These are phyloP conservation scores for Drosophila lutescens DNA, from an alignment of 2,888 invertebrate species.

Conservation along the genomic window DNA sequence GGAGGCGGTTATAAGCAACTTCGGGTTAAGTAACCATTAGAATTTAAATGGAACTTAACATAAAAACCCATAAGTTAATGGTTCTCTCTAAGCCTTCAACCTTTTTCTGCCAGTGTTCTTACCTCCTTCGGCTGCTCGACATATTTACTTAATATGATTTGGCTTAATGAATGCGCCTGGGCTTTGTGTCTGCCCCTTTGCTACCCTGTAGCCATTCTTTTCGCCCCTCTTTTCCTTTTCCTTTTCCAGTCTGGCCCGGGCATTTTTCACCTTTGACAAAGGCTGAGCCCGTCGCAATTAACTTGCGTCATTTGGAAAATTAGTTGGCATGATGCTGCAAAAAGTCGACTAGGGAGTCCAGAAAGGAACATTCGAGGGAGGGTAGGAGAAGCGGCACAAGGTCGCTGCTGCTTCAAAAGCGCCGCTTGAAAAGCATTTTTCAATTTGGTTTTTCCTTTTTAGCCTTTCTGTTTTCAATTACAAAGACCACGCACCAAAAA, in stretches of 20 bases:
- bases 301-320: conserved; percentile 78
- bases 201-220: conserved; percentile 33
- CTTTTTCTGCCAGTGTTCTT: conserved; percentile 5
- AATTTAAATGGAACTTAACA: too few relatives aligned
- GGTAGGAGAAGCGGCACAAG: conserved; percentile 43
- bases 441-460: conserved; percentile 54
- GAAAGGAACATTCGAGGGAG: conserved; percentile 6
- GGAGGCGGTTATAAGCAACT: too few relatives aligned
- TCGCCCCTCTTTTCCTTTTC: conserved; percentile 12
- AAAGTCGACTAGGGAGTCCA: conserved; percentile 42
- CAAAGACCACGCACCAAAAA: conserved; percentile 52
- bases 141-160: conserved; percentile 70
- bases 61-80: too few relatives aligned
- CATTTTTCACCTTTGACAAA: conserved; percentile 70
- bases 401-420: conserved; percentile 63
- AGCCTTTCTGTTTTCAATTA: conserved; percentile 44
- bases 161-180: conserved; percentile 69
- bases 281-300: conserved; percentile 60
- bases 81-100: too few relatives aligned
- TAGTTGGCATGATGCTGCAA: conserved; percentile 76
- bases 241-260: conserved; percentile 24
- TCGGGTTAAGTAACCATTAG: too few relatives aligned
- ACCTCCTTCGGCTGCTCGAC: conserved; percentile 40
- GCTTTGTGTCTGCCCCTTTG: conserved; percentile 48
- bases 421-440: conserved; percentile 61